These are phyloP conservation scores for Megaleporinus macrocephalus DNA, from an alignment of 2,113 vertebrate species.

Conservation along the genomic window DNA sequence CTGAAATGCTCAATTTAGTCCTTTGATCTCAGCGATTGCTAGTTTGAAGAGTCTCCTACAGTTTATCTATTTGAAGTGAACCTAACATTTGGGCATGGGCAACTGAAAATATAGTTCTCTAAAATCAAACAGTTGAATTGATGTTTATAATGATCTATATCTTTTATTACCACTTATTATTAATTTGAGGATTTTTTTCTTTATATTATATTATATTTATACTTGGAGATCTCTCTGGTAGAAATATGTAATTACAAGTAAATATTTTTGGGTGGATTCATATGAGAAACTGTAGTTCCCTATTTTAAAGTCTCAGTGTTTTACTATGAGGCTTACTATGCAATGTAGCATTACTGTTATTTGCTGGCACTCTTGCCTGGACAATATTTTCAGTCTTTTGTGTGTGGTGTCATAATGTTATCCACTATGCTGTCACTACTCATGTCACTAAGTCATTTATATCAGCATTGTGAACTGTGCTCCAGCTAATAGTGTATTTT, in stretches of 20 bases:
- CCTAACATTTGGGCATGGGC: neutral
- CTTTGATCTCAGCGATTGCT: conserved; percentile 46
- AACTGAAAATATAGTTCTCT: neutral
- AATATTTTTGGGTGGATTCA: no score
- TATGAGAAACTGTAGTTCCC: no score
- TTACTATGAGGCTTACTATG: no score
- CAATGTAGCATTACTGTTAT: neutral
- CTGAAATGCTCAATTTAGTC: conserved; percentile 27
- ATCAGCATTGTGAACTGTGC: neutral
- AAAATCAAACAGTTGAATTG: neutral
- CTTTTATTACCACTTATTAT: no score
- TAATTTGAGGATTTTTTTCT: neutral
- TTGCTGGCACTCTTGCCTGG: no score
- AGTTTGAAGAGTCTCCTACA: neutral
- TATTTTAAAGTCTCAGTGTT: no score
- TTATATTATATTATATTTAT: no score
- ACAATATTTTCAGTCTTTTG: no score
- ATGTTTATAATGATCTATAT: neutral
- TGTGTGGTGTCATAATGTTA: neutral
- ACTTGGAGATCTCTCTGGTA: no score
- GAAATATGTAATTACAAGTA: no score
- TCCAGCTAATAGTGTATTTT: no score
- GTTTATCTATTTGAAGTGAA: neutral
- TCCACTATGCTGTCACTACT: neutral
- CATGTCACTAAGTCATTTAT: neutral